phyloP scores from a whole-genome alignment of 2,888 invertebrate genomes.

The Papilio gigon region DNA sequence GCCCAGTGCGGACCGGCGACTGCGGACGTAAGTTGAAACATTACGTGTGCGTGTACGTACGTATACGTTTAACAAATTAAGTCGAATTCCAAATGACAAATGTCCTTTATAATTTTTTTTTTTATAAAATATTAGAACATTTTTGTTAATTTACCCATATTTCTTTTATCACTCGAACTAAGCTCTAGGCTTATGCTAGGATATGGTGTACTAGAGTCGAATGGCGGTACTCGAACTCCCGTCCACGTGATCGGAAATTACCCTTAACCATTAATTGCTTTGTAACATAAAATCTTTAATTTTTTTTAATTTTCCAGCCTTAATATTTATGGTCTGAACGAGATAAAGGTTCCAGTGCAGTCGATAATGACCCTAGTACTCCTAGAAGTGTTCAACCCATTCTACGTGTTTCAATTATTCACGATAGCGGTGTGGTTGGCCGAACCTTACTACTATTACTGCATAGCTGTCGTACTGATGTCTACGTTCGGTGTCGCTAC shows the following conservation, averaged over 20 bases:
- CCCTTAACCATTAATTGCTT: no score
- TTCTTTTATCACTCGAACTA: no score
- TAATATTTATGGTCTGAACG: slow-evolving; percentile 91
- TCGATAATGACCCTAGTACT: slow-evolving; percentile 87
- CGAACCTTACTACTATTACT: slow-evolving; percentile 95
- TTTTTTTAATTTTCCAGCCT: slow-evolving; percentile 78
- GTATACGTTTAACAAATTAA: not conserved
- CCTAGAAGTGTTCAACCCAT: slow-evolving; percentile 94
- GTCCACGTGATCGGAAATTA: no score
- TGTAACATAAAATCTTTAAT: not conserved
- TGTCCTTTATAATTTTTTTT: no score
- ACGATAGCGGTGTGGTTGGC: slow-evolving; percentile 94
- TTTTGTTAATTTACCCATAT: no score
- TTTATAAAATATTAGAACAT: no score
- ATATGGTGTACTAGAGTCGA: no score
- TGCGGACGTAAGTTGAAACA: slow-evolving; percentile 81
- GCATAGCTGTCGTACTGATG: slow-evolving; percentile 92
- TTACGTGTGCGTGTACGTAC: not conserved
- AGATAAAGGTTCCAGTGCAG: slow-evolving; percentile 91
- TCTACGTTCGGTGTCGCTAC: slow-evolving; percentile 92
- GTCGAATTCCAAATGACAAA: no score
- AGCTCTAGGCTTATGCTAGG: no score
- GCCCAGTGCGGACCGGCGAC: slow-evolving; percentile 81
- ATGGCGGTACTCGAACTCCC: no score
- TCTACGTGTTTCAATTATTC: slow-evolving; percentile 97